phyloP scores from a whole-genome alignment of 1,140 invertebrate species.

The Harlomillsia oculata region DNA sequence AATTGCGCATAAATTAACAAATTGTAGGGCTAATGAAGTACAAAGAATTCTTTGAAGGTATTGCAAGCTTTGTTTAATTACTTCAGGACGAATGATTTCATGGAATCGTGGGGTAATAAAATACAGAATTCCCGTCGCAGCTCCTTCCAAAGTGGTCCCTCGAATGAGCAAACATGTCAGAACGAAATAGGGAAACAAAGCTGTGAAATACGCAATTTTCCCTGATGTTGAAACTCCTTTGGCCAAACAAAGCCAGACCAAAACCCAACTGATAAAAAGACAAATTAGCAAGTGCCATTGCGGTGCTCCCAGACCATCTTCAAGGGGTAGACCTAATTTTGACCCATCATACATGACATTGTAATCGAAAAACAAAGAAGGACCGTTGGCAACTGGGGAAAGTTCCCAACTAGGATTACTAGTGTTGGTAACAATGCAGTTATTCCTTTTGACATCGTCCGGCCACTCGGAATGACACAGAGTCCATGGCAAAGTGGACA shows the following conservation, averaged over 20 bases:
- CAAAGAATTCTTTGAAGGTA: neutral
- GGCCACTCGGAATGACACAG: slow-evolving; percentile 37
- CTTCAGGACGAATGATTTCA: neutral
- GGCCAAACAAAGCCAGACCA: slow-evolving; percentile 63
- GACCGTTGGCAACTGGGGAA: neutral
- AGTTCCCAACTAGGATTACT: neutral
- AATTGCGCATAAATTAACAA: neutral
- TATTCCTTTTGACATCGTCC: neutral
- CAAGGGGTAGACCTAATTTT: too few species aligned
- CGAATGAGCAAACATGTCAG: slow-evolving; percentile 4
- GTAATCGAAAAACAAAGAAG: neutral
- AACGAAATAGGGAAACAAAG: slow-evolving; percentile 10
- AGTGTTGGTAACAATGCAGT: neutral
- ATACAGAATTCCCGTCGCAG: slow-evolving; percentile 43
- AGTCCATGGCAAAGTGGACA: slow-evolving; percentile 37
- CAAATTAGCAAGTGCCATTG: slow-evolving; percentile 65
- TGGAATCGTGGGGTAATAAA: slow-evolving; percentile 36
- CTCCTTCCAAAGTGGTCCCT: neutral
- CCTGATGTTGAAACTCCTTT: slow-evolving; percentile 68
- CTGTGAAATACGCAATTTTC: slow-evolving; percentile 45
- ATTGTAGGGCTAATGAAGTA: neutral
- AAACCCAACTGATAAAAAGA: slow-evolving; percentile 52
- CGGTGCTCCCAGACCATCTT: slow-evolving; percentile 60
- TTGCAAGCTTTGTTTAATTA: neutral
- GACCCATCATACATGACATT: neutral